Conservation (phyloP, 2,113 vertebrate species). For the Oncorhynchus keta region DNA sequence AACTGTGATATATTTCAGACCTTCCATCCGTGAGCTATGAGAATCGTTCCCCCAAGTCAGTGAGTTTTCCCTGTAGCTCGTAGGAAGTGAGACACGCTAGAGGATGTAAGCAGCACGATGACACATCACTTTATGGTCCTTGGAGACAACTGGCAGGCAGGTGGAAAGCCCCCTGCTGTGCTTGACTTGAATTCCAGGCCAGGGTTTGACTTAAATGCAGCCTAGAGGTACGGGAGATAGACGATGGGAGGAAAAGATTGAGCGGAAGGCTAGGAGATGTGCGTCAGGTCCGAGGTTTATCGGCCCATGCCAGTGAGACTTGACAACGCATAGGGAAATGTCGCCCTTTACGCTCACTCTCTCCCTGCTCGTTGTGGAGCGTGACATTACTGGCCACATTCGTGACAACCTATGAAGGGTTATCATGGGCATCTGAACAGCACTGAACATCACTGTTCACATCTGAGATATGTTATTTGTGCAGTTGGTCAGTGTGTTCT, state of each 20-base stretch:
- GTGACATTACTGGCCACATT: neutral
- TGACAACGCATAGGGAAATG: conserved; percentile 34
- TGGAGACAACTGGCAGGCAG: conserved; percentile 50
- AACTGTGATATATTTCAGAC: conserved; percentile 60
- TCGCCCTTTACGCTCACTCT: conserved; percentile 44
- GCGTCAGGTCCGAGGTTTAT: neutral
- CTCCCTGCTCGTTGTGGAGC: conserved; percentile 33
- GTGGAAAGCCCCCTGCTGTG: conserved; percentile 68
- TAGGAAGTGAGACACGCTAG: conserved; percentile 49
- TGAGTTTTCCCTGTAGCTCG: conserved; percentile 44
- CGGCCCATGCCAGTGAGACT: neutral
- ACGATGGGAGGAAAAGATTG: neutral
- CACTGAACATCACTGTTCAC: too few relatives aligned
- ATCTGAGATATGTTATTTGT: too few relatives aligned
- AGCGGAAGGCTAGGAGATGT: neutral
- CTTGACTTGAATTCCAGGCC: conserved; percentile 44
- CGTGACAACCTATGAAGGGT: neutral
- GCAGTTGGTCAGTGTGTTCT: too few relatives aligned
- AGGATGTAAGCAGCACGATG: conserved; percentile 55
- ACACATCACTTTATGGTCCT: conserved; percentile 53
- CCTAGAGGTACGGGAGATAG: neutral
- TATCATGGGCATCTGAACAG: too few relatives aligned
- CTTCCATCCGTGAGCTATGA: conserved; percentile 31
- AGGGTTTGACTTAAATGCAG: neutral
- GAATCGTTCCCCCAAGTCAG: neutral